Evolutionary conservation across 1,140 invertebrate species (phyloP).

Genomic region (Harpegnathos saltator): DNA sequence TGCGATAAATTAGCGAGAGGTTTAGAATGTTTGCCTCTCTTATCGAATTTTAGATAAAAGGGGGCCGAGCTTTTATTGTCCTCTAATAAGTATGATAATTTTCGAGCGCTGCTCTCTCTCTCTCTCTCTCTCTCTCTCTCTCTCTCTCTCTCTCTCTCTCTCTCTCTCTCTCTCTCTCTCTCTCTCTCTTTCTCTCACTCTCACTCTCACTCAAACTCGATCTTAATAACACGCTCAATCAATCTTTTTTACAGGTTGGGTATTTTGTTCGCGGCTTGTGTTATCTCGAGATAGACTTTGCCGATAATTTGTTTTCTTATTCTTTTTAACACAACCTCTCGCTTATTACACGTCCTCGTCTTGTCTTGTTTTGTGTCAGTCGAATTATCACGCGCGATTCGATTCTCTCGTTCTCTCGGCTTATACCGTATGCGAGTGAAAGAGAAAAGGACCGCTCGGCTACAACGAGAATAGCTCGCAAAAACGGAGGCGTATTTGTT

Average conservation of each 20-base stretch:
- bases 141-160: too few relatives aligned
- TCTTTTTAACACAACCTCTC: background rate
- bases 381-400: too few relatives aligned
- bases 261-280: constrained; percentile 9
- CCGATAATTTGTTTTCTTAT: background rate
- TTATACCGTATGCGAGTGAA: background rate
- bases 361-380: too few relatives aligned
- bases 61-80: constrained; percentile 14
- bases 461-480: background rate
- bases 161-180: too few relatives aligned
- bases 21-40: constrained; percentile 65
- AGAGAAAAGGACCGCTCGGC: background rate
- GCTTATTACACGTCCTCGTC: too few relatives aligned
- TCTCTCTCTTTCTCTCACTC: too few relatives aligned
- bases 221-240: constrained; percentile 28
- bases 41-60: constrained; percentile 56
- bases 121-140: too few relatives aligned
- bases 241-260: constrained; percentile 44
- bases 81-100: constrained; percentile 54
- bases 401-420: background rate
- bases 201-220: background rate
- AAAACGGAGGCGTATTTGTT: background rate
- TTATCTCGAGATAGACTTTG: background rate
- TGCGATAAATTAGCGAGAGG: constrained; percentile 70
- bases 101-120: background rate